Percentiles rank a stretch among this genome's conserved stretches.
phyloP scores from a whole-genome alignment of 2,113 vertebrate species.

The Alethe castanea region DNA sequence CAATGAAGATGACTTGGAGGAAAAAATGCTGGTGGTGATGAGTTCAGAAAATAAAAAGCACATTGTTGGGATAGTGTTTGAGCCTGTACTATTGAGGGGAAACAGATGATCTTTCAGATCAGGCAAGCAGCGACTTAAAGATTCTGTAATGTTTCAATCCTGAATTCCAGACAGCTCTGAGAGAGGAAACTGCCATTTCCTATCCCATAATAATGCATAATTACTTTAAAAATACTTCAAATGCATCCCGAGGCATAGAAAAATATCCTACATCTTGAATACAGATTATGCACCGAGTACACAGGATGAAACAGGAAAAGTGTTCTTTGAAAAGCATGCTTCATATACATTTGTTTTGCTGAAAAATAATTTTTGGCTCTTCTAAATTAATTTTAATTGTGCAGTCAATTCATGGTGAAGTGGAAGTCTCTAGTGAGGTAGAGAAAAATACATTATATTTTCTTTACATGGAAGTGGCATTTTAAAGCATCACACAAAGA shows the following conservation, averaged over 20 bases:
- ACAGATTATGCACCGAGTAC: background rate
- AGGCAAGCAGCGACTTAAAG: background rate
- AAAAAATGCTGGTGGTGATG: background rate
- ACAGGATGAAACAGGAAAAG: background rate
- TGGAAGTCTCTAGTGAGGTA: background rate
- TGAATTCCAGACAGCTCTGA: background rate
- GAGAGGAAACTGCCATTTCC: constrained; percentile 31
- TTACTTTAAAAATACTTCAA: constrained; percentile 42
- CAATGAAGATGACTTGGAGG: background rate
- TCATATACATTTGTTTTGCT: background rate
- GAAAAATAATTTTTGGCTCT: background rate
- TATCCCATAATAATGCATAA: constrained; percentile 24
- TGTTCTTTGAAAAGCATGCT: background rate
- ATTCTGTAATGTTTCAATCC: background rate
- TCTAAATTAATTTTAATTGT: background rate
- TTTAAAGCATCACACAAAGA: background rate
- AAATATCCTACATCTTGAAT: constrained; percentile 17
- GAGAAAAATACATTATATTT: background rate
- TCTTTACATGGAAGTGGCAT: background rate
- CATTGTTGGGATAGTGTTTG: background rate
- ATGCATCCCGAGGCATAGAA: constrained; percentile 18
- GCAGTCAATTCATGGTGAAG: background rate
- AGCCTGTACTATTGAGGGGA: background rate
- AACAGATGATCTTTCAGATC: constrained; percentile 13
- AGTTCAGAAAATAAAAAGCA: background rate